Evolutionary conservation across 2,888 invertebrate genomes (phyloP).

Genomic region (Apocheima hispidaria): DNA sequence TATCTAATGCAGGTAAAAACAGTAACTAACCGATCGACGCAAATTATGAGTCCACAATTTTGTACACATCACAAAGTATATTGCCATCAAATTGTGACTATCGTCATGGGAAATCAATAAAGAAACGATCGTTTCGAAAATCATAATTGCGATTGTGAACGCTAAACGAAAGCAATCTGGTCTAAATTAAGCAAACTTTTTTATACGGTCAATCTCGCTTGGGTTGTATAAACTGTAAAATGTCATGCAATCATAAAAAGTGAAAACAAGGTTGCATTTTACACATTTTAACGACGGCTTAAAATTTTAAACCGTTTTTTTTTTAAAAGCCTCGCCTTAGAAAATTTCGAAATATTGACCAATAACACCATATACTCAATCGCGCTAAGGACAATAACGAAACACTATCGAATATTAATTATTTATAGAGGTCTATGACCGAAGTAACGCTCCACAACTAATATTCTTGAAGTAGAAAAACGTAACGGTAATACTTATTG

Average conservation of each 20-base stretch:
- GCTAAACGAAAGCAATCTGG: slow-evolving; percentile 37
- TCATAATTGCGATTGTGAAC: slow-evolving; percentile 35
- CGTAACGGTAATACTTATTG: too few species aligned
- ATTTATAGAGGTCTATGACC: neutral
- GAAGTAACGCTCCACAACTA: neutral
- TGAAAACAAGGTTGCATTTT: slow-evolving; percentile 79
- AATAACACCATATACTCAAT: neutral
- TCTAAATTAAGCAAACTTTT: slow-evolving; percentile 40
- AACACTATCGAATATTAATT: too few species aligned
- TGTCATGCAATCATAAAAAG: slow-evolving; percentile 78
- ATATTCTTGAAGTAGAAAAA: too few species aligned
- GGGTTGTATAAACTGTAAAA: slow-evolving; percentile 61
- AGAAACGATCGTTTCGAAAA: slow-evolving; percentile 26
- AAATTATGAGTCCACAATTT: slow-evolving; percentile 9
- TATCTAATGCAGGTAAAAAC: slow-evolving; percentile 15
- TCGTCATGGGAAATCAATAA: slow-evolving; percentile 33
- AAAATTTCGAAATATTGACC: neutral
- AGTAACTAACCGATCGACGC: slow-evolving; percentile 1
- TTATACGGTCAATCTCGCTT: slow-evolving; percentile 62
- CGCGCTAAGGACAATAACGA: too few species aligned
- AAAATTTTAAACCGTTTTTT: slow-evolving; percentile 27
- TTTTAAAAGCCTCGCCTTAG: too few species aligned
- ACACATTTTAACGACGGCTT: slow-evolving; percentile 47
- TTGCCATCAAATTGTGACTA: slow-evolving; percentile 14
- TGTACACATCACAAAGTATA: slow-evolving; percentile 13